Evolutionary conservation across 2,797 vertebrate species (phyloP).

Genomic region (Parauchenoglanis punctatus): DNA sequence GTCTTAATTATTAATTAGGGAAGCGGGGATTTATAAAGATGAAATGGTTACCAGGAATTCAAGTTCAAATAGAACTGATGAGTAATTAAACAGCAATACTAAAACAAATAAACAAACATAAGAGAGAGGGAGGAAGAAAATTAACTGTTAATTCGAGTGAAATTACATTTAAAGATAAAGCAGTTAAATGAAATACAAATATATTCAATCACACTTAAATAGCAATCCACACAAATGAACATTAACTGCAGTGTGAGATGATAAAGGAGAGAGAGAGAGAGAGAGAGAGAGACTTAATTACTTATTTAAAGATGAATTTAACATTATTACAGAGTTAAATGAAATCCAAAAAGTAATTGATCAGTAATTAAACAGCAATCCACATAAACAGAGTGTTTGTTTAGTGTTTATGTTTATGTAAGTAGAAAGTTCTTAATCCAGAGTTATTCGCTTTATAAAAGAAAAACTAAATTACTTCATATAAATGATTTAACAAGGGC

Average conservation of each 20-base stretch:
- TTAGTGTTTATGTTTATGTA: neutral
- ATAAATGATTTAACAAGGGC: neutral
- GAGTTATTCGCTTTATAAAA: neutral
- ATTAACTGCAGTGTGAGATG: neutral
- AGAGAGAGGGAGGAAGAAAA: neutral
- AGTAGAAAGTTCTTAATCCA: neutral
- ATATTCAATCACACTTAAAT: constrained; percentile 21
- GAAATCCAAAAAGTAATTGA: neutral
- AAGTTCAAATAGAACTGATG: constrained; percentile 6
- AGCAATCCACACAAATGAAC: neutral
- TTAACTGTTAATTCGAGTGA: neutral
- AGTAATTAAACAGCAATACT: constrained; percentile 20
- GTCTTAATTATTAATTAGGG: neutral
- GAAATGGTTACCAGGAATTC: neutral
- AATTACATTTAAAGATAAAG: constrained; percentile 20
- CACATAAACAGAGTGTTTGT: neutral
- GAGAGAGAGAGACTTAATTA: neutral
- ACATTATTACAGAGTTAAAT: neutral
- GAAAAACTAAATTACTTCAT: neutral
- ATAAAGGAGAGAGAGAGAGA: neutral
- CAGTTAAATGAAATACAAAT: constrained; percentile 34
- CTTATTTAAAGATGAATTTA: constrained; percentile 13
- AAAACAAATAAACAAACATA: neutral
- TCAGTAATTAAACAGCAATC: constrained; percentile 11
- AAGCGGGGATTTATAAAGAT: neutral